These are phyloP conservation scores for Amphipoea oculea DNA, from an alignment of 2,888 invertebrate genomes.

Conservation along the genomic window DNA sequence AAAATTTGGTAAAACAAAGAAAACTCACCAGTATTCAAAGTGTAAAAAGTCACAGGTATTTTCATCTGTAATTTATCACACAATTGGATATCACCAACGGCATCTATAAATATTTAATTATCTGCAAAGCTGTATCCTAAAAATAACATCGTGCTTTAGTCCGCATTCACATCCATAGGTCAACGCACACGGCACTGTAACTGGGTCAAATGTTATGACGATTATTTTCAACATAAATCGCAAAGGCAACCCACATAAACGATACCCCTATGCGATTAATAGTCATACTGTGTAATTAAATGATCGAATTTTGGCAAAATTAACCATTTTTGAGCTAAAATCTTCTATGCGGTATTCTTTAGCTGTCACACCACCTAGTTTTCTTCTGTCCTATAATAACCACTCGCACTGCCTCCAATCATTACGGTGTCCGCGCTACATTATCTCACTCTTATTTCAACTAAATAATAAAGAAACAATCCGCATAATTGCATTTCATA, in stretches of 20 bases:
- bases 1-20: constrained; percentile 80
- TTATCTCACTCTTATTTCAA: constrained; percentile 79
- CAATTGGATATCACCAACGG: constrained; percentile 79
- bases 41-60: constrained; percentile 74
- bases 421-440: constrained; percentile 72
- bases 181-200: constrained; percentile 87
- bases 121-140: constrained; percentile 89
- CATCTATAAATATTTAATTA: constrained; percentile 89
- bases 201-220: constrained; percentile 88
- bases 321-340: constrained; percentile 71
- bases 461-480: constrained; percentile 66
- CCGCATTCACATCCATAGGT: constrained; percentile 89
- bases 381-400: constrained; percentile 75
- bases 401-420: constrained; percentile 75
- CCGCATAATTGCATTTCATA: constrained; percentile 79
- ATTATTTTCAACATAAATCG: constrained; percentile 74
- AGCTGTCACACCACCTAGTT: constrained; percentile 79
- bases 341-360: constrained; percentile 84
- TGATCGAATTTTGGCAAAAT: constrained; percentile 67
- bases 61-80: constrained; percentile 73
- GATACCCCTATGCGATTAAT: constrained; percentile 62
- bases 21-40: constrained; percentile 80
- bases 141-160: constrained; percentile 88
- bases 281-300: constrained; percentile 66
- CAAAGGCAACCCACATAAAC: constrained; percentile 60